Evolutionary conservation across 1,140 invertebrate species (phyloP).

Genomic region (Diorhabda carinulata): DNA sequence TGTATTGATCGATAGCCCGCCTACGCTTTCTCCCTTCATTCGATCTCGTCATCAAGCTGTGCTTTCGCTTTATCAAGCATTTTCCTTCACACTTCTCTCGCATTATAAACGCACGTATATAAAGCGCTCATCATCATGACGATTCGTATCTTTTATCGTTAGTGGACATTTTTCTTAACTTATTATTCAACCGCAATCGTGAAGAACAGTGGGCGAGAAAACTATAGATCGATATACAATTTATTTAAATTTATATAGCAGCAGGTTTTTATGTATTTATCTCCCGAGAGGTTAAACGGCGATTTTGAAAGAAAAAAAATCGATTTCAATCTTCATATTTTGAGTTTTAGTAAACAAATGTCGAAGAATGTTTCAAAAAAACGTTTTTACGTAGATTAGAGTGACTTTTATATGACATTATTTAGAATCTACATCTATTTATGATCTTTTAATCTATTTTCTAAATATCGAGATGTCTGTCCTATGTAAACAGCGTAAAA

Average conservation of each 20-base stretch:
- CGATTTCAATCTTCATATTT: too few relatives aligned
- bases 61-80: slow-evolving; percentile 18
- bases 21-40: slow-evolving; percentile 11
- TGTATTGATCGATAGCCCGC: slow-evolving; percentile 19
- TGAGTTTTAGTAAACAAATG: too few relatives aligned
- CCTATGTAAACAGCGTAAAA: too few relatives aligned
- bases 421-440: too few relatives aligned
- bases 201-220: not conserved
- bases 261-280: too few relatives aligned
- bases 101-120: not conserved
- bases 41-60: slow-evolving; percentile 7
- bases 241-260: not conserved
- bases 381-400: too few relatives aligned
- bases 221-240: not conserved
- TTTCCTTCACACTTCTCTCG: slow-evolving; percentile 5
- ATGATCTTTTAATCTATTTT: too few relatives aligned
- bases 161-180: not conserved
- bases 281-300: too few relatives aligned
- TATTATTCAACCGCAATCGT: not conserved
- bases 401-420: too few relatives aligned
- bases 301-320: too few relatives aligned
- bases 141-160: not conserved
- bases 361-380: too few relatives aligned
- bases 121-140: not conserved
- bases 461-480: too few relatives aligned